Evolutionary conservation across 2,888 invertebrate genomes (phyloP).

Genomic region (Ochropacha duplaris): DNA sequence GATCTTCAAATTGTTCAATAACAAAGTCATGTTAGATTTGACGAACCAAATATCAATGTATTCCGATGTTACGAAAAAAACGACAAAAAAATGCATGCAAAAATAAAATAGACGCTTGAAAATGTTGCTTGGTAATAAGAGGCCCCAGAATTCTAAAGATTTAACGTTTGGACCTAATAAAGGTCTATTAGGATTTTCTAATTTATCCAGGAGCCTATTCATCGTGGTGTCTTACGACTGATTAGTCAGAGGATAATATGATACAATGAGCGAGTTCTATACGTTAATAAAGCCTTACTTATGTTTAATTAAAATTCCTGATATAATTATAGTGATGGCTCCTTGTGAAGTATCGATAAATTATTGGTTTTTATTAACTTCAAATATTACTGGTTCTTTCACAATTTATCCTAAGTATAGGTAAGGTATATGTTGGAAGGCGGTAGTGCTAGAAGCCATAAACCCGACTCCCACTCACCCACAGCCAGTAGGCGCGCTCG

Average conservation of each 20-base stretch:
- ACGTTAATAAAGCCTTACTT: not conserved
- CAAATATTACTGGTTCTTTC: not conserved
- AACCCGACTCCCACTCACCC: too few relatives aligned
- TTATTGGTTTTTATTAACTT: not conserved
- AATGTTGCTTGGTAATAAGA: conserved; percentile 54
- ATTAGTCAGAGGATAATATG: conserved; percentile 12
- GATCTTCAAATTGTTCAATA: conserved; percentile 67
- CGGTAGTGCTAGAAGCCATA: too few relatives aligned
- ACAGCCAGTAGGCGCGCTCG: too few relatives aligned
- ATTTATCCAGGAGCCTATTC: conserved; percentile 41
- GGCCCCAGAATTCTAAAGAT: conserved; percentile 66
- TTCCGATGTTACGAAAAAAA: conserved; percentile 59
- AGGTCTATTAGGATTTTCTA: conserved; percentile 61
- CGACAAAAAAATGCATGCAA: conserved; percentile 55
- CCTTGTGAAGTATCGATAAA: not conserved
- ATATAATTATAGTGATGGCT: not conserved
- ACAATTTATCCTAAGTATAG: too few relatives aligned
- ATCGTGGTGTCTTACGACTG: conserved; percentile 38
- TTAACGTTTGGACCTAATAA: conserved; percentile 67
- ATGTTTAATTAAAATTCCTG: not conserved
- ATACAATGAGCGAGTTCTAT: not conserved
- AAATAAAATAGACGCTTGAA: conserved; percentile 50
- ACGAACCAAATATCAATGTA: conserved; percentile 69
- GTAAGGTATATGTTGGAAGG: too few relatives aligned
- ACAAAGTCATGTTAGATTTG: conserved; percentile 56